These are phyloP conservation scores for Thera obeliscata DNA, from an alignment of 2,888 invertebrate species.

Conservation along the genomic window DNA sequence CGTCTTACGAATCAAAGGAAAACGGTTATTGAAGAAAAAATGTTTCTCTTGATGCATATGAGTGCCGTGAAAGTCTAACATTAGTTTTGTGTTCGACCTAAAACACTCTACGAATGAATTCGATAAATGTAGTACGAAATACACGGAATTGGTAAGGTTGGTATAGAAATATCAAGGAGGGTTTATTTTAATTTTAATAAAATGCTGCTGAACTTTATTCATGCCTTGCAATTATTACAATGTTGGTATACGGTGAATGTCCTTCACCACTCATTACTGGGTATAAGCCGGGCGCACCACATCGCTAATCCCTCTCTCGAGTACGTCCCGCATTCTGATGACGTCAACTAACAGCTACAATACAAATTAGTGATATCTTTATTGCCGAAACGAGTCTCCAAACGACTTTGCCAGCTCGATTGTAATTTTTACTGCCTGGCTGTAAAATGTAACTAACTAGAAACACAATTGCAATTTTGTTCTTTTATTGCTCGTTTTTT, in stretches of 20 bases:
- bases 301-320: constrained; percentile 37
- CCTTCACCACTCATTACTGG: constrained; percentile 40
- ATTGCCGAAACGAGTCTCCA: constrained; percentile 20
- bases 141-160: no score
- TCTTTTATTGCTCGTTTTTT: background rate
- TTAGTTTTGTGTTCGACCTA: no score
- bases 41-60: no score
- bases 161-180: no score
- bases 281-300: constrained; percentile 32
- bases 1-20: no score
- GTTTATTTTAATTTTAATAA: no score
- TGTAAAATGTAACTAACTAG: constrained; percentile 1
- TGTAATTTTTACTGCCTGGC: constrained; percentile 1
- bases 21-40: no score
- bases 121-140: no score
- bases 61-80: no score
- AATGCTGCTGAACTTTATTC: background rate
- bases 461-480: background rate
- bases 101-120: no score
- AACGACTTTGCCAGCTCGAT: constrained; percentile 21
- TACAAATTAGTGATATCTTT: constrained; percentile 24
- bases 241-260: constrained; percentile 22
- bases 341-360: constrained; percentile 23
- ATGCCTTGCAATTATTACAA: constrained; percentile 2
- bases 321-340: constrained; percentile 22